A percentile compares a stretch with the other conserved stretches of the same genome.
phyloP scores from a whole-genome alignment of 2,113 vertebrate genomes.

The Mohoua ochrocephala region DNA sequence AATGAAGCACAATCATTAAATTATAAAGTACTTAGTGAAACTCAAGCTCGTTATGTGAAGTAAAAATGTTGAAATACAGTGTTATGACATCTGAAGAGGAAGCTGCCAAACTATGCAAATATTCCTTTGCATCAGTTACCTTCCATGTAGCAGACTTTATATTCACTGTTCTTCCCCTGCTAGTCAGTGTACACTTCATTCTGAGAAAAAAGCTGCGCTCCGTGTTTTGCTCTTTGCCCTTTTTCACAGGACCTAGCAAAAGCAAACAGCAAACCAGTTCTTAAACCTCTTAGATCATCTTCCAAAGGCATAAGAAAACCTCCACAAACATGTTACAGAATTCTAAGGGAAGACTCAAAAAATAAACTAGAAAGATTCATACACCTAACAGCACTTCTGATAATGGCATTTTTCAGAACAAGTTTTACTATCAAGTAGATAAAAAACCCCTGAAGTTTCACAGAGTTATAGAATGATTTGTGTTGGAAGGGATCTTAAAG shows the following conservation, averaged over 20 bases:
- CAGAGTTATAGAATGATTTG: neutral
- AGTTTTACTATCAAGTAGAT: neutral
- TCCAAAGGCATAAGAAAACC: neutral
- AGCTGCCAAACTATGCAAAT: neutral
- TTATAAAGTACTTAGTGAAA: neutral
- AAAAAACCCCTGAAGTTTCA: neutral
- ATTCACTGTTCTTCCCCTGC: conserved; percentile 94
- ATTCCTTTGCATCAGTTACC: conserved; percentile 68
- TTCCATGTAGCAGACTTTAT: conserved; percentile 98
- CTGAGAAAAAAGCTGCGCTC: conserved; percentile 92
- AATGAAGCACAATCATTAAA: neutral
- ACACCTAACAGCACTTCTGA: neutral
- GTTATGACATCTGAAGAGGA: conserved; percentile 23
- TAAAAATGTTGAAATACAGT: conserved; percentile 10
- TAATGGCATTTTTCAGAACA: neutral
- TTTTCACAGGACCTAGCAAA: conserved; percentile 85
- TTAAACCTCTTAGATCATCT: neutral
- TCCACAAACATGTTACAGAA: accelerated
- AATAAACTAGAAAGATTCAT: neutral
- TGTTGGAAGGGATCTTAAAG: neutral
- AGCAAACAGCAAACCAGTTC: conserved; percentile 22
- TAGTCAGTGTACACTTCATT: conserved; percentile 98
- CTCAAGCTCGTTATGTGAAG: neutral
- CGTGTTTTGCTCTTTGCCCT: conserved; percentile 87
- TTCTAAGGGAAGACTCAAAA: neutral